Conservation (phyloP, 37 sponge, comb jelly and placozoan species). For the Crambe crambe region DNA sequence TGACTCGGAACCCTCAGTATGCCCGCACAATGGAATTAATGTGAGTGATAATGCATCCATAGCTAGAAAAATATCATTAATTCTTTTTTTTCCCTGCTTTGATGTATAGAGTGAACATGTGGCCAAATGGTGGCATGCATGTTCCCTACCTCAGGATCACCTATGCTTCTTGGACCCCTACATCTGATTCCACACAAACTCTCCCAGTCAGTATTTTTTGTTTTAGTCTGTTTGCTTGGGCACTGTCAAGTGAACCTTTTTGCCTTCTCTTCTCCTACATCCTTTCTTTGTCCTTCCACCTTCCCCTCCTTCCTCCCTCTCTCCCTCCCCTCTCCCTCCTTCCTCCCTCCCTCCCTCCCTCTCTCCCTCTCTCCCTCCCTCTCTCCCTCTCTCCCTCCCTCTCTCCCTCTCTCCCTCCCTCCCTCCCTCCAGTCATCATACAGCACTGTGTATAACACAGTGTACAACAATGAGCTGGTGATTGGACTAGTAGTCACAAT, state of each 20-base stretch:
- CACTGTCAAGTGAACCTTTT: no score
- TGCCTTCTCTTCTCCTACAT: no score
- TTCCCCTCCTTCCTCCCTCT: no score
- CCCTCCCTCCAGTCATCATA: slow-evolving; percentile 35
- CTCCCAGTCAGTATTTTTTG: not conserved
- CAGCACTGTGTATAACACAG: slow-evolving; percentile 23
- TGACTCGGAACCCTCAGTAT: slow-evolving; percentile 32
- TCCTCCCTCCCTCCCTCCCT: no score
- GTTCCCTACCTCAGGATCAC: slow-evolving; percentile 2
- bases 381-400: no score
- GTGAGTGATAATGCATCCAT: slow-evolving; percentile 9
- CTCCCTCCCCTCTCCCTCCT: no score
- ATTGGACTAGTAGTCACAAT: slow-evolving; percentile 31
- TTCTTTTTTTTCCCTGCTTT: not conserved
- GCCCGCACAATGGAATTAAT: slow-evolving; percentile 27
- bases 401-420: no score
- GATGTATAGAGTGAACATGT: not conserved
- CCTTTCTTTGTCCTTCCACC: no score
- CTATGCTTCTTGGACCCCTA: slow-evolving; percentile 26
- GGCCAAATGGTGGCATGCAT: not conserved
- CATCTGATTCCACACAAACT: not conserved
- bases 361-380: no score
- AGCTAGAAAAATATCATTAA: not conserved
- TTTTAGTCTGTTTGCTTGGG: no score
- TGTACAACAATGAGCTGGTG: no score